These are phyloP conservation scores for Carposina sasakii DNA, from an alignment of 1,140 invertebrate genomes.

Conservation along the genomic window DNA sequence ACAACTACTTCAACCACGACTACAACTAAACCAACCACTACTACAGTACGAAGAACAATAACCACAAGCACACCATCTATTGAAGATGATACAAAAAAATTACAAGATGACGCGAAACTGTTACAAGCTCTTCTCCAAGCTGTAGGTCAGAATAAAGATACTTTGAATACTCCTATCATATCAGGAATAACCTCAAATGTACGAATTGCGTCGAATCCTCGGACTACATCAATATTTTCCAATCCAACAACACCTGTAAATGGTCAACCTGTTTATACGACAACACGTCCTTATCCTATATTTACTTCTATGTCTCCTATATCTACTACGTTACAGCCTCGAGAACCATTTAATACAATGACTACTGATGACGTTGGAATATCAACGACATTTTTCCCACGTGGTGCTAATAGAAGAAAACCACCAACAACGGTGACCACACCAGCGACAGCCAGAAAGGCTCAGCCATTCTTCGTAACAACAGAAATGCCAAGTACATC, in stretches of 20 bases:
- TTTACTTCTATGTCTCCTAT: conserved; percentile 37
- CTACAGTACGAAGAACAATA: conserved; percentile 17
- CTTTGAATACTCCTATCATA: conserved; percentile 44
- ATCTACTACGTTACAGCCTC: conserved; percentile 51
- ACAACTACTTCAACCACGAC: conserved; percentile 25
- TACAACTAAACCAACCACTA: conserved; percentile 12
- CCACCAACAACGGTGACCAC: conserved; percentile 28
- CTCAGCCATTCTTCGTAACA: conserved; percentile 30
- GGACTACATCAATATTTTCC: conserved; percentile 43
- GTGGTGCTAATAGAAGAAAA: conserved; percentile 32
- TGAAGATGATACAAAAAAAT: conserved; percentile 51
- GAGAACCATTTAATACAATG: conserved; percentile 24
- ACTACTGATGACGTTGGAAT: conserved; percentile 49
- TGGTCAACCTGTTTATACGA: conserved; percentile 50
- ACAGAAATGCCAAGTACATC: conserved; percentile 63
- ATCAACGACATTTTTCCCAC: conserved; percentile 51
- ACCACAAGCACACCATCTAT: conserved; percentile 46
- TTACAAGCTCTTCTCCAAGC: conserved; percentile 55
- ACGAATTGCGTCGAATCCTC: conserved; percentile 55
- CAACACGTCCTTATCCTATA: conserved; percentile 28
- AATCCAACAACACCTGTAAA: conserved; percentile 54
- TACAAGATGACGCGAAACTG: conserved; percentile 60
- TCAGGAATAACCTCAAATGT: conserved; percentile 59
- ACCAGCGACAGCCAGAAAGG: conserved; percentile 24
- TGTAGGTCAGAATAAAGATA: conserved; percentile 40